Percentiles rank a stretch among this genome's conserved stretches.
Conservation (phyloP, 2,888 invertebrate species). For the Latrodectus elegans region DNA sequence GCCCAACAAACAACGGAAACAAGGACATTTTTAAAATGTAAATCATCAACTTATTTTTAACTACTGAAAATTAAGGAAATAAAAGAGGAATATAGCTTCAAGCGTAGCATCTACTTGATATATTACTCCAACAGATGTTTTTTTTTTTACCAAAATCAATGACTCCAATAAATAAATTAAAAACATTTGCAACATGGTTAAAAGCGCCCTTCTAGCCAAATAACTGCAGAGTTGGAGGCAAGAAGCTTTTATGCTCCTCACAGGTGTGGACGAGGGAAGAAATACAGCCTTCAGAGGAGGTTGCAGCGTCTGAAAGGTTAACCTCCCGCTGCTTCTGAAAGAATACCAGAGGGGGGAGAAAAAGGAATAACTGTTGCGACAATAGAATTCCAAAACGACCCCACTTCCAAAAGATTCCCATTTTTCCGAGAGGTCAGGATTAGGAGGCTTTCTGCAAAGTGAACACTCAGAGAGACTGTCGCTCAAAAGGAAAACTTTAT, state of each 20-base stretch:
- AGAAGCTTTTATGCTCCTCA: slow-evolving; percentile 6
- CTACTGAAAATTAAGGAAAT: background rate
- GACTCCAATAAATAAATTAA: background rate
- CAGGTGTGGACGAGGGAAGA: slow-evolving; percentile 43
- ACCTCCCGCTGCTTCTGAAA: slow-evolving; percentile 1
- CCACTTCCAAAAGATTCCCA: slow-evolving; percentile 30
- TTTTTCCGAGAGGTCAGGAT: slow-evolving; percentile 38
- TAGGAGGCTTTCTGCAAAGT: slow-evolving; percentile 37
- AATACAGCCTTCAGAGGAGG: background rate
- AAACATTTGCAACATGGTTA: background rate
- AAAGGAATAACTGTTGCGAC: slow-evolving; percentile 61
- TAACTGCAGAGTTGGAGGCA: background rate
- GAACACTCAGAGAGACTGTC: slow-evolving; percentile 26
- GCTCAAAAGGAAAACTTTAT: slow-evolving; percentile 23
- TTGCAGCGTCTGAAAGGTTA: background rate
- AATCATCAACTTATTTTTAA: too few species aligned
- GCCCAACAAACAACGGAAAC: too few species aligned
- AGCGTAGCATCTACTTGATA: too few species aligned
- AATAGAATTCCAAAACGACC: slow-evolving; percentile 47
- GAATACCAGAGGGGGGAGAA: background rate
- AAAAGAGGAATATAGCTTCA: background rate
- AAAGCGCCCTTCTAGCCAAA: background rate
- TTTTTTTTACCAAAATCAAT: background rate
- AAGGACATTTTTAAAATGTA: too few species aligned
- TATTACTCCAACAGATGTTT: too few species aligned